Evolutionary conservation across 2,888 invertebrate species (phyloP).

Genomic region (Phrixothrix hirtus): DNA sequence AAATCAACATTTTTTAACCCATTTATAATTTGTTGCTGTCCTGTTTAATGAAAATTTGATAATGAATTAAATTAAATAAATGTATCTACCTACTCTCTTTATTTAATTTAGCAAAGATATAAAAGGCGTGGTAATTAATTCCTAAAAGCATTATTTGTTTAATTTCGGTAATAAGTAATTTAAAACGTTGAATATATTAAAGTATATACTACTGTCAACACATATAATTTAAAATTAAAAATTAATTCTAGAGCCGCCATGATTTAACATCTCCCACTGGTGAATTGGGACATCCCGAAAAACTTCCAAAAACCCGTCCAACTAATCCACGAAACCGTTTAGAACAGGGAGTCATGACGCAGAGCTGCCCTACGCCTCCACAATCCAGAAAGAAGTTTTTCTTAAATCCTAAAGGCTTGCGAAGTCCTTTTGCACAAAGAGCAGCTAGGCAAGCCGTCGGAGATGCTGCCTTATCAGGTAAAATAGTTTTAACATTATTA

Average conservation of each 20-base stretch:
- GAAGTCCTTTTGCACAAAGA: constrained; percentile 74
- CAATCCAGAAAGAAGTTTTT: constrained; percentile 77
- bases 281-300: constrained; percentile 58
- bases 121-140: too few species aligned
- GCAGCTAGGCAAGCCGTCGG: constrained; percentile 54
- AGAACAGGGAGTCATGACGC: constrained; percentile 59
- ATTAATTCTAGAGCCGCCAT: constrained; percentile 45
- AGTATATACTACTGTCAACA: too few species aligned
- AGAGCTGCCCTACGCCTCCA: constrained; percentile 83
- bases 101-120: too few species aligned
- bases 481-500: constrained; percentile 43
- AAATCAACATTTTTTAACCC: too few species aligned
- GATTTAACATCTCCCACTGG: constrained; percentile 36
- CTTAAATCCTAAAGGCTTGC: constrained; percentile 77
- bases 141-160: too few species aligned
- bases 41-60: too few species aligned
- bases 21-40: too few species aligned
- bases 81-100: too few species aligned
- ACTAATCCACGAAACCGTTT: constrained; percentile 51
- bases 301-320: constrained; percentile 66
- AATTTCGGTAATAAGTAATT: too few species aligned
- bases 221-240: too few species aligned
- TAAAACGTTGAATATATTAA: too few species aligned
- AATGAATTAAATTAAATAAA: too few species aligned
- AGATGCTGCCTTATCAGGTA: constrained; percentile 74